These are phyloP conservation scores for Lasioglossum malachurum DNA, from an alignment of 2,888 invertebrate genomes.

Conservation along the genomic window DNA sequence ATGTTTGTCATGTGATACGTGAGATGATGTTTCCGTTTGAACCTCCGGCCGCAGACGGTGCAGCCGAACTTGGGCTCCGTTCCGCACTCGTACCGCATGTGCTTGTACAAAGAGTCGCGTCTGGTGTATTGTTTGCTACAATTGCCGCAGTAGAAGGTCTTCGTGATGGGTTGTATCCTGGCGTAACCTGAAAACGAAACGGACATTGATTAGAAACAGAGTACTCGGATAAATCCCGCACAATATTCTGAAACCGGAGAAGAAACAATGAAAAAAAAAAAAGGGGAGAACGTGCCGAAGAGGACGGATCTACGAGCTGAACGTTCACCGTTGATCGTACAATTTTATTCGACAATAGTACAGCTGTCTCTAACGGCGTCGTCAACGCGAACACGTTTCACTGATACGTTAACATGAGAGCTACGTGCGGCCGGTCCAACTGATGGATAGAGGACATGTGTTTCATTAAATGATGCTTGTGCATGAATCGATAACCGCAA, in stretches of 20 bases:
- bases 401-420: constrained; percentile 21
- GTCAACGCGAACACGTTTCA: background rate
- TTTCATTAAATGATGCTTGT: constrained; percentile 85
- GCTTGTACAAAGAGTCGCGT: constrained; percentile 74
- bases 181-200: constrained; percentile 38
- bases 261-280: background rate
- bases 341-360: constrained; percentile 35
- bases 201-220: background rate
- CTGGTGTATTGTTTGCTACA: constrained; percentile 78
- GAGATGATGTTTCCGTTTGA: constrained; percentile 70
- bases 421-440: background rate
- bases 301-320: background rate
- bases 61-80: constrained; percentile 78
- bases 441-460: constrained; percentile 74
- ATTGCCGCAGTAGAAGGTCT: constrained; percentile 67
- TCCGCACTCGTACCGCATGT: constrained; percentile 79
- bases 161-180: background rate
- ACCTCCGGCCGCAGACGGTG: constrained; percentile 65
- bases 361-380: background rate
- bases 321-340: background rate
- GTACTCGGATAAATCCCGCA: too few species aligned
- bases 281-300: background rate
- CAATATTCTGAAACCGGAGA: background rate
- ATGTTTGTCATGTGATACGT: constrained; percentile 47
- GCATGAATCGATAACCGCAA: constrained; percentile 84